Evolutionary conservation across 1,140 invertebrate species (phyloP), one percentile per base, ranked within the genome.

Genomic region (Bombus pyrosoma): DNA sequence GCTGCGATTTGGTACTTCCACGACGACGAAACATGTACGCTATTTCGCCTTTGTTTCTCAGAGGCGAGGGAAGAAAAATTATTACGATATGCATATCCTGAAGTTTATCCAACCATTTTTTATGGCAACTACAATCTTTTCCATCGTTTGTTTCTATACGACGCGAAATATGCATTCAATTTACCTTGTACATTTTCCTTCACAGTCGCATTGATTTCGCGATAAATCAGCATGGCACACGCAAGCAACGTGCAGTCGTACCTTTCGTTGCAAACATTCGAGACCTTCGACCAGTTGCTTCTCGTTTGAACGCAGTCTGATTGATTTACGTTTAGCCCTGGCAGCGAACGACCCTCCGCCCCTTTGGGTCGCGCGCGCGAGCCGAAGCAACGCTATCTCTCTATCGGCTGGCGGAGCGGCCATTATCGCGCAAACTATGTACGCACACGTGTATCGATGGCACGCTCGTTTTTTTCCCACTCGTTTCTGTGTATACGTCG

Each of bases 391-490:
- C 83, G 80, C 80, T 92, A 88, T 92, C 91, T 92, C 84, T 88
- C 77, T 90, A 91, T 90, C 91, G 87, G 86, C 37, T 57, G 71
- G 59, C 86, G 71, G n/a, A 87, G 76, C 83, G 73, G 79, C 89
- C 91, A 91, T 93, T 93, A 93, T 90, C 91, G 91, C 87, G 89
- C 91, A 91, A 89, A 90, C 86, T 89, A 86, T 81, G 80, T 87
- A 87, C 89, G 88, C 89, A 89, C 86, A 87, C 81, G 81, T 87
- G 75, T 89, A 89, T 87, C 83, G 66, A 71, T 79, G 82, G 66
- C 79, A 85, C 79, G 81, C 81, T 89, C n/a, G n/a, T 82, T 34
- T 83, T 83, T 83, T 76, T 13, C 57, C 57, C 72, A 9, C n/a
- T 32, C 12, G 37, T 74, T 47, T 53, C 80, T 22, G n/a, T 25